A percentile compares a stretch with the other conserved stretches of the same genome.
Evolutionary conservation across 2,888 invertebrate species (phyloP).

Genomic region (Drosophila putrida): DNA sequence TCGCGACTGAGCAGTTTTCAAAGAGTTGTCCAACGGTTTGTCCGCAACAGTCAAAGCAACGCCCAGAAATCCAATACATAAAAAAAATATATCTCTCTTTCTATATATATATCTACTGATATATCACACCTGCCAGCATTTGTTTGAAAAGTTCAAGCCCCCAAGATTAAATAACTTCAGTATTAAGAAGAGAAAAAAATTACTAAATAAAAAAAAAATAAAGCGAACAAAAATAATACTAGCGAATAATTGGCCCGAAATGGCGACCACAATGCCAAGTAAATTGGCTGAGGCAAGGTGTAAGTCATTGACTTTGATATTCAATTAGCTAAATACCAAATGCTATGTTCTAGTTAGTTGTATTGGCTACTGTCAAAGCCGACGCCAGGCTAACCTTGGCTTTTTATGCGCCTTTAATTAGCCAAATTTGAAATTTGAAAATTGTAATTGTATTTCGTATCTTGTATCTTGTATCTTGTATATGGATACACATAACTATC

Average conservation of each 20-base stretch:
- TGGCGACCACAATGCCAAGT: conserved; percentile 71
- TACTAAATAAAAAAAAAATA: conserved; percentile 1
- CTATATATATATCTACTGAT: conserved; percentile 23
- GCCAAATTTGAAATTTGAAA: conserved; percentile 74
- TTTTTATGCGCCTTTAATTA: conserved; percentile 78
- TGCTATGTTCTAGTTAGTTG: conserved; percentile 75
- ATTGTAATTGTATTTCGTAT: conserved; percentile 29
- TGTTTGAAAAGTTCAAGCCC: conserved; percentile 65
- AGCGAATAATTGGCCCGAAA: conserved; percentile 75
- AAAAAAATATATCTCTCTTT: conserved; percentile 1
- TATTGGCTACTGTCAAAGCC: conserved; percentile 75
- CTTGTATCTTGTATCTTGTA: conserved; percentile 7
- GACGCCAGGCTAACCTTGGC: conserved; percentile 66
- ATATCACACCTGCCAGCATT: conserved; percentile 49
- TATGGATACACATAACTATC: conserved; percentile 10
- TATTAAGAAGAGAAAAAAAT: conserved; percentile 6
- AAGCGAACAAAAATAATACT: conserved; percentile 8
- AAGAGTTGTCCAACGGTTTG: conserved; percentile 67
- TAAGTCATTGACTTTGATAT: conserved; percentile 82
- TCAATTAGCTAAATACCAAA: conserved; percentile 74
- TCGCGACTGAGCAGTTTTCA: conserved; percentile 30
- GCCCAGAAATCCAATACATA: conserved; percentile 25
- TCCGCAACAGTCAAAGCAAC: conserved; percentile 35
- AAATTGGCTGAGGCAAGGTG: conserved; percentile 72
- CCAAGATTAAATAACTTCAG: conserved; percentile 65